Evolutionary conservation across 2,888 invertebrate genomes (phyloP), one percentile per base, ranked within the genome.

Genomic region (Gari tellinella): DNA sequence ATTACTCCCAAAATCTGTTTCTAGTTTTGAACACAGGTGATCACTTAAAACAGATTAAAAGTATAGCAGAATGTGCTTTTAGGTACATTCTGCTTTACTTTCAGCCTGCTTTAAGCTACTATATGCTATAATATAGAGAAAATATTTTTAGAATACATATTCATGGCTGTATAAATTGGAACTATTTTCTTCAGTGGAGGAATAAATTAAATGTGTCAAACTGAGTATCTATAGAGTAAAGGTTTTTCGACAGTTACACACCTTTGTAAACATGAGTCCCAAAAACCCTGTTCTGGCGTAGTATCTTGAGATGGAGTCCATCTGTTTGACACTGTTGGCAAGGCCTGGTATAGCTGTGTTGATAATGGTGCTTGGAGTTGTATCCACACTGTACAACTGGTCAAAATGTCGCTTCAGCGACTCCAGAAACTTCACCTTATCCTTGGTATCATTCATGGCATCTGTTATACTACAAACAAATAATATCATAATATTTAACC

Each of bases 401-500:
- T 90, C 89, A 75, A 92, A 86, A 66, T 90, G 87, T 10, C 90
- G 82, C 69, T 89, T 86, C 64, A 92, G 79, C 2, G 90, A 90
- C 66, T 92, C 92, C 66, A 92, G 80, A 72, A 91, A 92, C 60
- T 90, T 90, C 62, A 92, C 90, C 79, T 92, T 92, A 77, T 92
- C 92, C 67, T 91, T 91, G 4, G 91, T 90, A 70, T 92, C 92
- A 83, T 92, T 92, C 86, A 91, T 87, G 8, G 89, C 90, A 82
- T 92, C 92, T n/a, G 92, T 91, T 52, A 92, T 90, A 25, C 92
- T 92, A 80, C 15, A 63, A 66, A 45, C 49, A 17, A 51, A 49
- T 63, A 51, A 49, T 63, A 4, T 10, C 4, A 31, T 4, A 31
- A 10, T 7, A 31, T 31, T 31, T 7, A 31, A 31, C 31, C 31